These are phyloP conservation scores for Dryoscopus gambensis DNA, from an alignment of 2,113 vertebrate species.

Conservation along the genomic window DNA sequence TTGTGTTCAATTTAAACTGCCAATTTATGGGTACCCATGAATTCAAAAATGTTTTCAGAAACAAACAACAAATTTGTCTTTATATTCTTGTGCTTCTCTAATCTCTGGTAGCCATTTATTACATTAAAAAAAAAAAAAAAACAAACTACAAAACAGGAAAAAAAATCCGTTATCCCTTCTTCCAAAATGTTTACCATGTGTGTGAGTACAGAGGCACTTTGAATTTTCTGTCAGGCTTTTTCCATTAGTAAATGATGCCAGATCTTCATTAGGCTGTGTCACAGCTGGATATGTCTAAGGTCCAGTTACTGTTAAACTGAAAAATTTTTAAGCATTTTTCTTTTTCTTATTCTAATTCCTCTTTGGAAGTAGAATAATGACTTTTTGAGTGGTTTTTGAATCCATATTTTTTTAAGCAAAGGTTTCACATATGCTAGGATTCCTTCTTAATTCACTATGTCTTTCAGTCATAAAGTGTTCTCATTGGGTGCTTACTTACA, in stretches of 20 bases:
- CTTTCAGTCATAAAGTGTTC: background rate
- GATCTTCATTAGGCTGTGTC: background rate
- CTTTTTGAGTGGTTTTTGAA: background rate
- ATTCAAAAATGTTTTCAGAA: background rate
- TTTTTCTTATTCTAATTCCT: background rate
- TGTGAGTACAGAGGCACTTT: background rate
- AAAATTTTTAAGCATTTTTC: background rate
- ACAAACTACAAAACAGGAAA: background rate
- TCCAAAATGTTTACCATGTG: background rate
- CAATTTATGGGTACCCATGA: background rate
- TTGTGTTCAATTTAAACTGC: accelerated
- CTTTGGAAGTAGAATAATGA: background rate
- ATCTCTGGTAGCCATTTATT: background rate
- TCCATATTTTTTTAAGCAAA: background rate
- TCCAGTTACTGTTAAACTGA: background rate
- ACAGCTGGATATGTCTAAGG: background rate
- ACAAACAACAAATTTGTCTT: background rate
- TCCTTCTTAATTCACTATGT: background rate
- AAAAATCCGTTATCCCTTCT: background rate
- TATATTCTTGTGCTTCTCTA: background rate
- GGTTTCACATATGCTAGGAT: background rate
- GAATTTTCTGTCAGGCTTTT: background rate
- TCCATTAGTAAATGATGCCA: background rate
- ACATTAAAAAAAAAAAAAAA: background rate
- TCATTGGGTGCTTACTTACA: background rate